Base-by-base conservation (phyloP, 2,113 vertebrate species). In the Uria lomvia region DNA sequence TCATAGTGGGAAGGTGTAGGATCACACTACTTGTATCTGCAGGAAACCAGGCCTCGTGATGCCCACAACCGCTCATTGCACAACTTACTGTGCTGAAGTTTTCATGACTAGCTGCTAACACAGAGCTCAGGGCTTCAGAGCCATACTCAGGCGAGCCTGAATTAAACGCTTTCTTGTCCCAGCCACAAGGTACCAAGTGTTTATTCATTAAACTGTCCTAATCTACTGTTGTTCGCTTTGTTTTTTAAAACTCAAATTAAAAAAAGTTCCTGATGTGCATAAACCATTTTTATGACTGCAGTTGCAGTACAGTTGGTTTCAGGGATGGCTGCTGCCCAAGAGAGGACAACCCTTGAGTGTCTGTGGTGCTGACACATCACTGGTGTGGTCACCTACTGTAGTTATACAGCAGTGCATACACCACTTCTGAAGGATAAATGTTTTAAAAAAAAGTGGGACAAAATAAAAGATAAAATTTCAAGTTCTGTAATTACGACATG, bases 371-470 rank as follows among this genome's bases (percentile, higher is more conserved):
- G 52, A 50, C 6, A 11, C 59, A 4, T 42, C 30, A 16, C 15
- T 40, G 27, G 22, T 53, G 66, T 77, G 27, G 24, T 73, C 50
- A 36, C 36, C 66, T 77, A 27, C 22, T 78, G 24, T 32, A 70
- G 55, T 29, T n/a, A 24, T 3, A 40, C 19, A 38, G 47, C 5
- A 6, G 18, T n/a, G 45, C 0, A 1, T 5, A 13, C 23, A 36
- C 6, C 62, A 27, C 47, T 56, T 72, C 21, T 52, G 58, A 89
- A 71, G 52, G 68, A 40, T 6, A 84, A 66, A 56, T 10, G 6
- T 70, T 88, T 84, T 27, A 71, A 71, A 89, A 68, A n/a, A 47
- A 86, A 50, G 15, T 23, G 11, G 7, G 15, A 21, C 1, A 3
- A 78, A 90, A 86, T 34, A 77, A 40, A 70, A 72, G 30, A 43